Percentiles rank a stretch among this genome's conserved stretches.
Conservation (phyloP, 2,113 vertebrate genomes). For the Mormyrus lacerda region DNA sequence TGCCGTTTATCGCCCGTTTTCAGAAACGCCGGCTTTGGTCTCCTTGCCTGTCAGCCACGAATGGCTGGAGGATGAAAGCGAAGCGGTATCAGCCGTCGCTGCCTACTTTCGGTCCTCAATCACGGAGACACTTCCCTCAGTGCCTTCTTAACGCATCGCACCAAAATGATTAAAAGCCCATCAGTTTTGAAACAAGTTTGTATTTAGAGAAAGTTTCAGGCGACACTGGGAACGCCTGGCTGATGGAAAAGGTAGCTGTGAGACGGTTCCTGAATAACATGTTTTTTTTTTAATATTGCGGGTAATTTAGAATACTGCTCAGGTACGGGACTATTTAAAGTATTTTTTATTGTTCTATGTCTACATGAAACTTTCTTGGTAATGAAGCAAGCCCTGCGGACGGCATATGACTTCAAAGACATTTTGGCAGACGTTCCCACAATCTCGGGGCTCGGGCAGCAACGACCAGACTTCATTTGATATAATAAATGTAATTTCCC, state of each 20-base stretch:
- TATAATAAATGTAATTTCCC: background rate
- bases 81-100: background rate
- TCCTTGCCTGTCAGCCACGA: background rate
- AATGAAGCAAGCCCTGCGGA: background rate
- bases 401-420: background rate
- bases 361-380: background rate
- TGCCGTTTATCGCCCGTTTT: background rate
- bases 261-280: background rate
- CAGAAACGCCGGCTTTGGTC: background rate
- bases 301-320: background rate
- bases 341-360: background rate
- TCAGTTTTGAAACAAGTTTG: background rate
- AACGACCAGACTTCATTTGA: background rate
- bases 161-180: background rate
- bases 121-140: background rate
- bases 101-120: background rate
- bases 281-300: background rate
- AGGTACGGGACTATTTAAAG: background rate
- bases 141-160: background rate
- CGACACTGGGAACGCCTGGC: background rate
- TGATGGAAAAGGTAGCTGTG: background rate
- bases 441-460: background rate
- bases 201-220: background rate
- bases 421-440: background rate
- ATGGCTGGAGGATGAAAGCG: background rate